These are phyloP conservation scores for Eretmochelys imbricata DNA, from an alignment of 2,113 vertebrate genomes.

Conservation along the genomic window DNA sequence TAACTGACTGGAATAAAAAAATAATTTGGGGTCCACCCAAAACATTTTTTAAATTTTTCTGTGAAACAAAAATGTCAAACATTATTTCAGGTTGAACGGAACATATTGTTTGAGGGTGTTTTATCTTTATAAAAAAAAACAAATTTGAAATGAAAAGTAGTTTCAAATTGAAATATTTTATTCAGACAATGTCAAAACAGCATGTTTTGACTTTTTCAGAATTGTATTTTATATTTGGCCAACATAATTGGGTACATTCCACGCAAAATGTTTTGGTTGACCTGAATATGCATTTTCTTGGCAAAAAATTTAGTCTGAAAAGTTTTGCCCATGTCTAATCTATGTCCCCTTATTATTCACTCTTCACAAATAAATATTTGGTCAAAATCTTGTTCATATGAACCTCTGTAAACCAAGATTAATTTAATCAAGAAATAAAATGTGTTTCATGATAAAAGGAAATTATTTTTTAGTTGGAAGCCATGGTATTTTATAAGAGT, in stretches of 20 bases:
- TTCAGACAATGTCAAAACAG: not conserved
- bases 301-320: not conserved
- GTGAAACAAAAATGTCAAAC: not conserved
- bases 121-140: not conserved
- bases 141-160: not conserved
- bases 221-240: not conserved
- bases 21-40: not conserved
- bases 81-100: not conserved
- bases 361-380: not conserved
- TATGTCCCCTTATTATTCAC: not conserved
- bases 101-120: not conserved
- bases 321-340: too few relatives aligned
- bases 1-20: not conserved
- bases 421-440: constrained; percentile 9
- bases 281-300: not conserved
- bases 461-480: not conserved
- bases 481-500: not conserved
- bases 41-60: not conserved
- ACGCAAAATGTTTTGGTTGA: not conserved
- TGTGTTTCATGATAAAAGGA: not conserved
- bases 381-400: not conserved
- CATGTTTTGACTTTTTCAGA: not conserved
- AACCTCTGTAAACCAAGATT: not conserved
- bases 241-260: not conserved
- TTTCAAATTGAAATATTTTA: not conserved